Percentiles rank a stretch among this genome's conserved stretches.
Conservation (phyloP, 2,888 invertebrate genomes). For the Cephus pygmeus region DNA sequence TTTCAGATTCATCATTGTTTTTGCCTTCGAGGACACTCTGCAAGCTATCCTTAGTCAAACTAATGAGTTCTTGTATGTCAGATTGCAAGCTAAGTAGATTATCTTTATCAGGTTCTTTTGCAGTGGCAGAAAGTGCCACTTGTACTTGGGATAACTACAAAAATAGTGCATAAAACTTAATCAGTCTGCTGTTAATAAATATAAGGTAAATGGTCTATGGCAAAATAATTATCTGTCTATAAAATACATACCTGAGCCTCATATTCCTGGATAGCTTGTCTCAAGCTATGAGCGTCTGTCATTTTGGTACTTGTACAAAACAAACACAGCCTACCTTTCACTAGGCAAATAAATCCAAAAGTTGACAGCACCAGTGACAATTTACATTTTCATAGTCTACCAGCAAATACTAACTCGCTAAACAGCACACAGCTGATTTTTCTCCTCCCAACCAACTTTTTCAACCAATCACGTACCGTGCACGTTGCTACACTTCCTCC, state of each 20-base stretch:
- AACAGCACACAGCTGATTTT: not conserved
- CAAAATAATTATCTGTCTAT: not conserved
- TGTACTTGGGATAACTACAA: conserved; percentile 74
- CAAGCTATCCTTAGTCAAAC: conserved; percentile 75
- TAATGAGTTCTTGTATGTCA: conserved; percentile 76
- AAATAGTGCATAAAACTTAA: conserved; percentile 16
- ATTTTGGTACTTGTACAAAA: conserved; percentile 24
- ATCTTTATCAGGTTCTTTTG: conserved; percentile 68
- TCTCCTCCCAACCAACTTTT: not conserved
- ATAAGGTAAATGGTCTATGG: not conserved
- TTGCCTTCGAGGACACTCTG: conserved; percentile 45
- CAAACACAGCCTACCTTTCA: not conserved
- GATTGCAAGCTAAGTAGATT: conserved; percentile 72
- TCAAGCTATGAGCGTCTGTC: conserved; percentile 47
- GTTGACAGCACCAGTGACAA: not conserved
- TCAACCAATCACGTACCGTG: not conserved
- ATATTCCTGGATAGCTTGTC: conserved; percentile 50
- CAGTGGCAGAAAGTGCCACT: conserved; percentile 68
- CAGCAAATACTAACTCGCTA: not conserved
- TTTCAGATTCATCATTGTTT: conserved; percentile 16
- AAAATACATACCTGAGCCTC: conserved; percentile 49
- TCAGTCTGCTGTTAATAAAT: not conserved
- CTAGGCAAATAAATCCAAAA: not conserved
- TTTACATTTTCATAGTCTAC: not conserved
- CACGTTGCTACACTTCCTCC: not conserved